A percentile compares a stretch with the other conserved stretches of the same genome.
These are phyloP conservation scores for Conus ventricosus DNA, from an alignment of 1,140 invertebrate species.

Conservation along the genomic window DNA sequence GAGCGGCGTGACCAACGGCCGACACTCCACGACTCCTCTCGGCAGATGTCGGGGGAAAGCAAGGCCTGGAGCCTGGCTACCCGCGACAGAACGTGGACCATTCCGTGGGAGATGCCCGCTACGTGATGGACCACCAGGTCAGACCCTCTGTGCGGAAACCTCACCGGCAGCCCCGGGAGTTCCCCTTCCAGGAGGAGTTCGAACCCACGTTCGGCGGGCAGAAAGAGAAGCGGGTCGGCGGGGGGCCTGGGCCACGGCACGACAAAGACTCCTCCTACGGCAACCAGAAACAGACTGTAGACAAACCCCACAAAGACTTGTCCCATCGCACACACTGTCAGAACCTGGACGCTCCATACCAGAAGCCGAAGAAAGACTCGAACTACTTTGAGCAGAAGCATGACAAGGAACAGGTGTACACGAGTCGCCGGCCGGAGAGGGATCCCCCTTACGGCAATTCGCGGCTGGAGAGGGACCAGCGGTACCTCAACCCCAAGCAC, in stretches of 20 bases:
- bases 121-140: not conserved
- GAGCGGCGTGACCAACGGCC: not conserved
- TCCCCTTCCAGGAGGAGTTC: conserved; percentile 8
- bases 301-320: not conserved
- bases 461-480: not conserved
- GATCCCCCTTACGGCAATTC: not conserved
- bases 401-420: not conserved
- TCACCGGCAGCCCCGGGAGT: not conserved
- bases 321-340: not conserved
- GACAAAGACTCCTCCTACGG: not conserved
- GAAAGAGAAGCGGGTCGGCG: not conserved
- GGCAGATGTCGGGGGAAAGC: not conserved
- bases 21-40: not conserved
- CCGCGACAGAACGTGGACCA: not conserved
- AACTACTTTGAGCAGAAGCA: not conserved
- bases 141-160: not conserved
- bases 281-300: not conserved
- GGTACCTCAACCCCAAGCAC: not conserved
- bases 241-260: not conserved
- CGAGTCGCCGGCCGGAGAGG: not conserved
- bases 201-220: not conserved
- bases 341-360: not conserved
- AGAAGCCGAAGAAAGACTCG: not conserved
- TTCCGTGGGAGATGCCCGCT: not conserved
- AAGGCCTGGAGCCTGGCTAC: not conserved